Evolutionary conservation across 2,113 vertebrate species (phyloP), one percentile per base, ranked within the genome.

Genomic region (Astur gentilis): DNA sequence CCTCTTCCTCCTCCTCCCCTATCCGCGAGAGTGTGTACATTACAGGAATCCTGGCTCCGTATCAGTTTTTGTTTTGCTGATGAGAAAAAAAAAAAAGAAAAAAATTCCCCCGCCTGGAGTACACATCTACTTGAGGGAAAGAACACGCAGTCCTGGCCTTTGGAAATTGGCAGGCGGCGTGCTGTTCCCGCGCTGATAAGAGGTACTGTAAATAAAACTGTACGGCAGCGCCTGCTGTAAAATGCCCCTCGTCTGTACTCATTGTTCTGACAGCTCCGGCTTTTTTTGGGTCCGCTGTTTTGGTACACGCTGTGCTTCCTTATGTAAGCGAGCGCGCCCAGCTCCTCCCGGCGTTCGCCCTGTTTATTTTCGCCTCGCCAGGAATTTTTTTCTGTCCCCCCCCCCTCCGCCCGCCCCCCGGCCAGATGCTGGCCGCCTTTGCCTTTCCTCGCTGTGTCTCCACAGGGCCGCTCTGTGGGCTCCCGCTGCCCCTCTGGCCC

Each of bases 141-240:
- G 49, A 50, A 50, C 49, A 50, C 49, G 49, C 49, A 50, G 49
- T 50, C 49, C 49, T 50, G 49, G 49, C 49, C 49, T 50, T 99
- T 98, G 98, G 97, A 99, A 98, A 98, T 98, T 99, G 99, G 99
- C 99, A 99, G 98, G 96, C 98, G 84, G 98, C 93, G 97, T 98
- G 94, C 98, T 98, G 99, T 98, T 99, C 98, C 98, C 98, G 96
- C 98, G 96, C 99, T 99, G 99, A 99, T 99, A 99, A 99, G 99
- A 99, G 98, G 98, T 98, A 98, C 99, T 99, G 99, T 99, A 99
- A 99, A 99, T 99, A 99, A 99, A 99, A 99, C 98, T 99, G 99
- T 99, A 99, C 98, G 97, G 98, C 98, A 95, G 97, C 97, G 98
- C 98, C 98, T 97, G 97, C 98, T 98, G 98, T 98, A 98, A 98